phyloP scores from a whole-genome alignment of 2,113 vertebrate species.

The Elephas maximus region DNA sequence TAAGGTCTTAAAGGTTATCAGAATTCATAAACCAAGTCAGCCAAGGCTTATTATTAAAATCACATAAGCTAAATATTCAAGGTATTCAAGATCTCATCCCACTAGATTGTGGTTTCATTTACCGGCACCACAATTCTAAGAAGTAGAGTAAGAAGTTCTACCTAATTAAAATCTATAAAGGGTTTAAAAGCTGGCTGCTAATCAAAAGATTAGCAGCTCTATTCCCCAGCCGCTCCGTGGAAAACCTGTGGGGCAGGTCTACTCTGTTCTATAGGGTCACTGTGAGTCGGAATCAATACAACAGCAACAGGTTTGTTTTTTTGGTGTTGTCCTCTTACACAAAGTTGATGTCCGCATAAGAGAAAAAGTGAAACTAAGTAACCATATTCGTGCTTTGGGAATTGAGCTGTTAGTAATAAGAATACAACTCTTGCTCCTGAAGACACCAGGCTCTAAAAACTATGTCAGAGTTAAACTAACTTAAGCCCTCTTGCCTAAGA shows the following conservation, averaged over 20 bases:
- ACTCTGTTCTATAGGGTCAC: too few relatives aligned
- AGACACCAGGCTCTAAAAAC: neutral
- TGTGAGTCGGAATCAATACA: too few relatives aligned
- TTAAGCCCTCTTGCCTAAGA: neutral
- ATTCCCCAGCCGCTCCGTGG: too few relatives aligned
- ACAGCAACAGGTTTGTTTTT: too few relatives aligned
- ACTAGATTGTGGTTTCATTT: neutral
- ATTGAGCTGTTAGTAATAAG: conserved; percentile 3
- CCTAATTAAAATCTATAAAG: neutral
- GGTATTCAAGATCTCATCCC: neutral
- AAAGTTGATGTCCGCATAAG: neutral
- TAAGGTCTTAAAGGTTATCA: conserved; percentile 13
- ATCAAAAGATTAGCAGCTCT: too few relatives aligned
- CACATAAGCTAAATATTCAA: neutral
- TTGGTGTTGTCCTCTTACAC: neutral
- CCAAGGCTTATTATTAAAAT: conserved; percentile 39
- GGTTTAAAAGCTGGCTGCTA: neutral
- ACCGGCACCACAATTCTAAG: neutral
- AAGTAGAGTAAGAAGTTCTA: conserved; percentile 11
- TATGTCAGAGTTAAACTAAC: neutral
- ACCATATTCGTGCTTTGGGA: neutral
- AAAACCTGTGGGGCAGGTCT: too few relatives aligned
- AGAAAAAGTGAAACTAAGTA: neutral
- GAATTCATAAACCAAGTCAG: conserved; percentile 17
- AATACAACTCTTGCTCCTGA: neutral